Evolutionary conservation across 2,888 invertebrate species (phyloP).

Genomic region (Pediacus dermestoides): DNA sequence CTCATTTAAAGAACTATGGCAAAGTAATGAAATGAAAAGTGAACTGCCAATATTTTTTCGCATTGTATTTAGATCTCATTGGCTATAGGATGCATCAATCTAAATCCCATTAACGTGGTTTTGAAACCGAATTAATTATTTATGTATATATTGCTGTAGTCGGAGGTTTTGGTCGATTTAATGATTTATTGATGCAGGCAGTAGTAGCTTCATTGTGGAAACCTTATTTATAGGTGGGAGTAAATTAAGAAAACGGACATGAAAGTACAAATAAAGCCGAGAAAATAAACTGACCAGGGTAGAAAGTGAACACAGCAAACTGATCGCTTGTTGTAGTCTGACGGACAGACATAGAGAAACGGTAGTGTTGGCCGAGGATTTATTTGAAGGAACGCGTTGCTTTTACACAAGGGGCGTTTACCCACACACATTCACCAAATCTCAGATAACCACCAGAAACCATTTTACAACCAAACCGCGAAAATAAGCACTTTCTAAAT

Average conservation of each 20-base stretch:
- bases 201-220: slow-evolving; percentile 4
- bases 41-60: no score
- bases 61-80: no score
- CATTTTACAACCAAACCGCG: slow-evolving; percentile 2
- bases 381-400: slow-evolving; percentile 3
- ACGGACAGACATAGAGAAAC: slow-evolving; percentile 4
- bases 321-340: slow-evolving; percentile 3
- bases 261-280: slow-evolving; percentile 14
- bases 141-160: no score
- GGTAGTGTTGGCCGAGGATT: slow-evolving; percentile 4
- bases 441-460: slow-evolving; percentile 6
- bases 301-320: slow-evolving; percentile 4
- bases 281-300: slow-evolving; percentile 10
- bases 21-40: no score
- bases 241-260: slow-evolving; percentile 20
- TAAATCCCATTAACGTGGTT: no score
- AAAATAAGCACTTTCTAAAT: slow-evolving; percentile 7
- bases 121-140: no score
- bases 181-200: no score
- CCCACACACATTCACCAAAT: slow-evolving; percentile 4
- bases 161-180: no score
- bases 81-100: no score
- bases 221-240: slow-evolving; percentile 21
- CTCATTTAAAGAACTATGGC: no score
- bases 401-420: slow-evolving; percentile 8